Evolutionary conservation across 2,113 vertebrate species (phyloP).

Genomic region (Setophaga coronata): DNA sequence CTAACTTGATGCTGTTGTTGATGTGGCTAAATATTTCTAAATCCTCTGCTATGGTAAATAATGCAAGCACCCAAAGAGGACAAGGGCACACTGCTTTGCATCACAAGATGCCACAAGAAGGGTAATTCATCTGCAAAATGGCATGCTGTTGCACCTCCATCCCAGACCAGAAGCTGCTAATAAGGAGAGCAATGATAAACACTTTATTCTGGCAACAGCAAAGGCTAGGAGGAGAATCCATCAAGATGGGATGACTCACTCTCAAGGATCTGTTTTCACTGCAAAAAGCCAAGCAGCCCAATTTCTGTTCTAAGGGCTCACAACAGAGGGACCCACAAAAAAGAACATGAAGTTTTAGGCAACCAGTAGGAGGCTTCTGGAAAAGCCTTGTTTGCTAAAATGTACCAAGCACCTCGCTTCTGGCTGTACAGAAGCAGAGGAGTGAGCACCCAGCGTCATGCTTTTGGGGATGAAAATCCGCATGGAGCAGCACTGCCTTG

Average conservation of each 20-base stretch:
- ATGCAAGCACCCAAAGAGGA: neutral
- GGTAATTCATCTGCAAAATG: neutral
- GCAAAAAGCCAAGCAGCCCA: neutral
- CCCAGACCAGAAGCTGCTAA: neutral
- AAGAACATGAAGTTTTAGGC: neutral
- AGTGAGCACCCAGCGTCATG: fast-evolving
- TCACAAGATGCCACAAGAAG: neutral
- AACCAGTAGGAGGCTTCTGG: neutral
- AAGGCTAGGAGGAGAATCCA: neutral
- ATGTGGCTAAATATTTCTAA: neutral
- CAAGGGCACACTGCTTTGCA: neutral
- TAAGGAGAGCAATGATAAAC: neutral
- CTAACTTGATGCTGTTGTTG: neutral
- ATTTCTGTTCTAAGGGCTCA: neutral
- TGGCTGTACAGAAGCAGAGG: neutral
- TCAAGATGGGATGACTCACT: neutral
- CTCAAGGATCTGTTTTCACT: neutral
- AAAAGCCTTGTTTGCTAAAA: neutral
- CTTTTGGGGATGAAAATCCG: neutral
- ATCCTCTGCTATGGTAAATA: neutral
- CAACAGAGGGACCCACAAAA: neutral
- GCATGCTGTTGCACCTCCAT: neutral
- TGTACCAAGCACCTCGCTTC: fast-evolving
- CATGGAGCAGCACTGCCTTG: neutral
- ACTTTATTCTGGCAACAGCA: neutral